Evolutionary conservation across 2,888 invertebrate species (phyloP).

Genomic region (Gymnosoma rotundatum): DNA sequence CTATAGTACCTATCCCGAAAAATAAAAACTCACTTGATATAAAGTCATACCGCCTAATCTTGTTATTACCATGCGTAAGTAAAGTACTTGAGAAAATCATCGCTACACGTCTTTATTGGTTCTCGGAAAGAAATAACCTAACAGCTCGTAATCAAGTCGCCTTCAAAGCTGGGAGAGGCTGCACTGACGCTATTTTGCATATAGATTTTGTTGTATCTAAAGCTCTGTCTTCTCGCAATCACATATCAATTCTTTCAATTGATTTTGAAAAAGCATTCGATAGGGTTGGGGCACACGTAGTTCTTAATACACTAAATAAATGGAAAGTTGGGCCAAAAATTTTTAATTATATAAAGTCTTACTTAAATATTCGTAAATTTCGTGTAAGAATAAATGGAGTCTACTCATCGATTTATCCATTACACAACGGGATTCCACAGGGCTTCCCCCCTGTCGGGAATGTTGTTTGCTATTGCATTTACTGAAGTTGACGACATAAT

Average conservation of each 20-base stretch:
- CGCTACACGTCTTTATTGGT: slow-evolving; percentile 31
- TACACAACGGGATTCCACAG: no score
- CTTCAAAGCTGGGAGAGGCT: slow-evolving; percentile 18
- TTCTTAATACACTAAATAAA: not conserved
- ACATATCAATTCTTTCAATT: not conserved
- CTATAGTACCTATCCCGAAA: not conserved
- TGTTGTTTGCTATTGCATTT: no score
- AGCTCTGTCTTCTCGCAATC: not conserved
- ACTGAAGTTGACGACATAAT: no score
- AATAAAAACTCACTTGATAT: not conserved
- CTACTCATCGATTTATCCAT: slow-evolving; percentile 22
- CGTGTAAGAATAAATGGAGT: not conserved
- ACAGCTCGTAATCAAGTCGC: slow-evolving; percentile 33
- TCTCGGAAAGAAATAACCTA: not conserved
- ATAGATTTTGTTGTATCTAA: slow-evolving; percentile 22
- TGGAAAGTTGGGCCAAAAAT: not conserved
- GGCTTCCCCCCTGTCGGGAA: no score
- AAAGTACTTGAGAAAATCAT: slow-evolving; percentile 12
- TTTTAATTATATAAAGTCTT: slow-evolving; percentile 5
- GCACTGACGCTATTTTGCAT: slow-evolving; percentile 29
- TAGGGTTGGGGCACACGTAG: not conserved
- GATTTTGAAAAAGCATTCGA: not conserved
- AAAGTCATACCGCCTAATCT: no score
- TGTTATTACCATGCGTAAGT: slow-evolving; percentile 11
- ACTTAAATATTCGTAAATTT: slow-evolving; percentile 29